phyloP scores from a whole-genome alignment of 2,797 vertebrate species.

The Ctenopoma kingsleyae region DNA sequence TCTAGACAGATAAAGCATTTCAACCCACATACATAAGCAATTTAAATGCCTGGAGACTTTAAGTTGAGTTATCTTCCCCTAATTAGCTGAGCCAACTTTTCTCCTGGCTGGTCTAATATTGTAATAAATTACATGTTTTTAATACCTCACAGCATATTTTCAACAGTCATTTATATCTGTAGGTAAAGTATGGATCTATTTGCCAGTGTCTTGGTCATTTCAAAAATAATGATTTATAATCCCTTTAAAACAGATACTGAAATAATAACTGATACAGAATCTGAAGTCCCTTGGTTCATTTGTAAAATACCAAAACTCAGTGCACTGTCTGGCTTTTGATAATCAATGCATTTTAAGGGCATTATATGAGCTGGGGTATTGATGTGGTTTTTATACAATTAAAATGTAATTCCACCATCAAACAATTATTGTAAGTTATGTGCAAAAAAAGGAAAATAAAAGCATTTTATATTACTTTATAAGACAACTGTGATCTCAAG shows the following conservation, averaged over 20 bases:
- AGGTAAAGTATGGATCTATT: conserved; percentile 7
- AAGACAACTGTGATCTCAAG: conserved; percentile 69
- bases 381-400: conserved; percentile 31
- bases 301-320: conserved; percentile 13
- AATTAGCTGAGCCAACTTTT: conserved; percentile 25
- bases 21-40: neutral
- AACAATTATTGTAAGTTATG: conserved; percentile 24
- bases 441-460: conserved; percentile 14
- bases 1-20: neutral
- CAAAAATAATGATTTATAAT: conserved; percentile 5
- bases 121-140: neutral
- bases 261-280: conserved; percentile 10
- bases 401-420: conserved; percentile 39
- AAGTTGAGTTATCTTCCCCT: conserved; percentile 16
- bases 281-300: conserved; percentile 20
- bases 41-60: conserved; percentile 2
- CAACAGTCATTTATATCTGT: neutral
- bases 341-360: conserved; percentile 4
- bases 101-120: conserved; percentile 1
- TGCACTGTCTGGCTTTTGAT: conserved; percentile 13
- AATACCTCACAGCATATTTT: conserved; percentile 1
- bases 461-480: conserved; percentile 58
- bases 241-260: conserved; percentile 1
- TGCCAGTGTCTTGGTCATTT: conserved; percentile 1
- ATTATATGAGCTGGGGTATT: conserved; percentile 8